Evolutionary conservation across 2,888 invertebrate species (phyloP).

Genomic region (Drosophila neotestacea): DNA sequence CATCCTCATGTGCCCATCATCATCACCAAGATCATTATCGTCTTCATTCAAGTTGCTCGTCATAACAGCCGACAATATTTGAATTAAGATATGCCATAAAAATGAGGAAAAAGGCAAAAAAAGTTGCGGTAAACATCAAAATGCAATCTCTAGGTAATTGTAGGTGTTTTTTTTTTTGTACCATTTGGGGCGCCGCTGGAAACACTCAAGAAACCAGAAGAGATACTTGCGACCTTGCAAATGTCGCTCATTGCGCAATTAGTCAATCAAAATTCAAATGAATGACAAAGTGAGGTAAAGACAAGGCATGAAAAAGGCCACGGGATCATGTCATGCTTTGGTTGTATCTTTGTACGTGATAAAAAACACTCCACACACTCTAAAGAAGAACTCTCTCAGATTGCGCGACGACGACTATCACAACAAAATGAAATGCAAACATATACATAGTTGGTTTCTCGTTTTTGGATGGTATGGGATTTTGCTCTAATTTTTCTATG

Average conservation of each 20-base stretch:
- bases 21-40: constrained; percentile 12
- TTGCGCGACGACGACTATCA: constrained; percentile 25
- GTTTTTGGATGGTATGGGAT: constrained; percentile 56
- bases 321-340: constrained; percentile 68
- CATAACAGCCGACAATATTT: constrained; percentile 74
- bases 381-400: constrained; percentile 13
- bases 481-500: constrained; percentile 80
- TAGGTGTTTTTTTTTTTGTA: background rate
- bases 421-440: constrained; percentile 62
- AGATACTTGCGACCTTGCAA: constrained; percentile 29
- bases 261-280: constrained; percentile 80
- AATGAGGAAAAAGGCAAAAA: constrained; percentile 18
- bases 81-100: constrained; percentile 78
- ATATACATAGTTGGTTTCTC: constrained; percentile 34
- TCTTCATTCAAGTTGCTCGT: constrained; percentile 33
- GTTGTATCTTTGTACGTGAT: constrained; percentile 60
- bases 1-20: constrained; percentile 25
- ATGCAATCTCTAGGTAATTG: constrained; percentile 10
- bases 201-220: constrained; percentile 20
- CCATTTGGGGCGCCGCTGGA: constrained; percentile 25
- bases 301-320: constrained; percentile 77
- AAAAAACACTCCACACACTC: constrained; percentile 41
- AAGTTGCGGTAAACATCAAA: constrained; percentile 56
- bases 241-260: constrained; percentile 76
- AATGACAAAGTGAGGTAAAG: constrained; percentile 49